These are phyloP conservation scores for Polyodon spathula DNA, from an alignment of 2,113 vertebrate genomes.

Conservation along the genomic window DNA sequence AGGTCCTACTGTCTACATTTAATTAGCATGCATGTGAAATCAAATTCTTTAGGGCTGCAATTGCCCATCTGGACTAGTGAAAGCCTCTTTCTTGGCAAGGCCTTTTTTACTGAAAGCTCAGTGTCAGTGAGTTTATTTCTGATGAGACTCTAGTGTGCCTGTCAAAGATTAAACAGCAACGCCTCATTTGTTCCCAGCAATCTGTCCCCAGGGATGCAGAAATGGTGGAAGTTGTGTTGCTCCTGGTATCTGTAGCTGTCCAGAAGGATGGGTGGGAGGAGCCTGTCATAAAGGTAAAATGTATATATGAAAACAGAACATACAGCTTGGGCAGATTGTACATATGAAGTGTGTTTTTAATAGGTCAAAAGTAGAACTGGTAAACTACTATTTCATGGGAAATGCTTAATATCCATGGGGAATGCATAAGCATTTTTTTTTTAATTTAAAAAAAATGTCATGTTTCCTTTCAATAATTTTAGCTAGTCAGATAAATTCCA, in stretches of 20 bases:
- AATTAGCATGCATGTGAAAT: constrained; percentile 5
- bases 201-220: constrained; percentile 71
- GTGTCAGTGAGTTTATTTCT: not conserved
- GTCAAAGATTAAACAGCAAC: not conserved
- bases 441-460: too few relatives aligned
- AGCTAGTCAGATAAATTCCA: too few relatives aligned
- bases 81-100: not conserved
- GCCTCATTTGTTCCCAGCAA: constrained; percentile 41
- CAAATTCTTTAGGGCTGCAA: constrained; percentile 2
- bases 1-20: constrained; percentile 3
- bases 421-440: too few relatives aligned
- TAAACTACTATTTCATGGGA: too few relatives aligned
- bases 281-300: constrained; percentile 70
- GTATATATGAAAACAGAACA: too few relatives aligned
- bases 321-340: too few relatives aligned
- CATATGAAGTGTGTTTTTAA: too few relatives aligned
- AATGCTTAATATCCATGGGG: too few relatives aligned
- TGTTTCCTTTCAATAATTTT: too few relatives aligned
- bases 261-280: constrained; percentile 68
- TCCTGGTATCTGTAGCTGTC: constrained; percentile 79
- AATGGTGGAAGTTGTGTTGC: constrained; percentile 69
- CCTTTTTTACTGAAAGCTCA: too few relatives aligned
- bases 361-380: too few relatives aligned
- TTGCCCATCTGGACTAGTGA: not conserved
- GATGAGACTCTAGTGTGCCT: not conserved